A percentile compares a stretch with the other conserved stretches of the same genome.
phyloP scores from a whole-genome alignment of 2,888 invertebrate genomes.

The Operophtera brumata region DNA sequence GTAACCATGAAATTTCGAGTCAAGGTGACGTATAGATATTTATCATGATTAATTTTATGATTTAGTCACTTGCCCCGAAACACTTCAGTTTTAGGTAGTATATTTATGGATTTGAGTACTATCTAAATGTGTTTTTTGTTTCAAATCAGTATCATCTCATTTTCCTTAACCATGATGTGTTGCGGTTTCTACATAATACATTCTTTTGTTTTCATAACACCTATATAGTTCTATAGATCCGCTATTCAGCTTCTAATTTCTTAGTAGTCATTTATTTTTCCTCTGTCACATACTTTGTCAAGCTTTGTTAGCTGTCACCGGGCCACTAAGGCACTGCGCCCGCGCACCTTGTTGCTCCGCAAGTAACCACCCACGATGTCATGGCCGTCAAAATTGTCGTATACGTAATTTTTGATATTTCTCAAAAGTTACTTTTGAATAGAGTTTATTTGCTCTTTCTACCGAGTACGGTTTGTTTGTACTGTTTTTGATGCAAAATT shows the following conservation, averaged over 20 bases:
- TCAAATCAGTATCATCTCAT: not conserved
- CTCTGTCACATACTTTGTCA: slow-evolving; percentile 44
- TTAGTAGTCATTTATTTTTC: slow-evolving; percentile 25
- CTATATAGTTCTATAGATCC: slow-evolving; percentile 1
- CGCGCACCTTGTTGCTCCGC: slow-evolving; percentile 44
- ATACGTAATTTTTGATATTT: not conserved
- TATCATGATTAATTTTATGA: slow-evolving; percentile 36
- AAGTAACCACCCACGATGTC: slow-evolving; percentile 53
- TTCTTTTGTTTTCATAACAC: slow-evolving; percentile 7
- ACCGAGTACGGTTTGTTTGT: not conserved
- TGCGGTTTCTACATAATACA: slow-evolving; percentile 12
- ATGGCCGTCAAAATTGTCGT: slow-evolving; percentile 35
- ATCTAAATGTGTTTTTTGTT: not conserved
- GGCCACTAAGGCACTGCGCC: slow-evolving; percentile 50
- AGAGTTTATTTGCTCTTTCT: not conserved
- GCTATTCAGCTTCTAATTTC: not conserved
- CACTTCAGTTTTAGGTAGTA: not conserved
- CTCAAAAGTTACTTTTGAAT: not conserved
- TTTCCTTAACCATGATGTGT: not conserved
- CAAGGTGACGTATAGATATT: slow-evolving; percentile 31
- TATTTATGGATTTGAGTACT: not conserved
- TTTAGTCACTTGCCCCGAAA: not conserved
- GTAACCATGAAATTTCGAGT: slow-evolving; percentile 24
- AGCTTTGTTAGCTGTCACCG: slow-evolving; percentile 45
- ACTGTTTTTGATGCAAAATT: not conserved